Conservation (phyloP, 2,888 invertebrate species). For the Lucinisca nassula region DNA sequence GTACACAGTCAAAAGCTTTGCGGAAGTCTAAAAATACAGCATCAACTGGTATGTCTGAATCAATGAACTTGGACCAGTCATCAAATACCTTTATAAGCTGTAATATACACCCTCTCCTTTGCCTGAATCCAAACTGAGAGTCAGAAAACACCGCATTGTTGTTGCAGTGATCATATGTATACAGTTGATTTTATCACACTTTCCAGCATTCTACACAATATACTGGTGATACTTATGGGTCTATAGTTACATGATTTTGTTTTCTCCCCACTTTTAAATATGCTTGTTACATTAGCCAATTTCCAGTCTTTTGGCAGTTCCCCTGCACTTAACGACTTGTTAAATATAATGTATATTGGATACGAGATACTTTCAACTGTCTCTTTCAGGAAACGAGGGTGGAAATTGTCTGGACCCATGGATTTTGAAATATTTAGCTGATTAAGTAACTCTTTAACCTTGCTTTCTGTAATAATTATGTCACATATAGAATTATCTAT, state of each 20-base stretch:
- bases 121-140: no score
- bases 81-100: no score
- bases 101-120: no score
- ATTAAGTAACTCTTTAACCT: not conserved
- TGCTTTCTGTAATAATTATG: not conserved
- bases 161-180: no score
- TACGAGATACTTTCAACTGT: not conserved
- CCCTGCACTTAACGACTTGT: not conserved
- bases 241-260: slow-evolving; percentile 28
- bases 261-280: slow-evolving; percentile 25
- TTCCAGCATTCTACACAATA: no score
- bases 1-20: no score
- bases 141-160: no score
- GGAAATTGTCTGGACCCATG: slow-evolving; percentile 13
- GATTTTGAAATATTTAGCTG: slow-evolving; percentile 12
- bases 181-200: not conserved
- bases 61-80: no score
- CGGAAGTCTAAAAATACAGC: no score
- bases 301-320: slow-evolving; percentile 18
- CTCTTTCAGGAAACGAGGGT: slow-evolving; percentile 13
- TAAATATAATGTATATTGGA: not conserved
- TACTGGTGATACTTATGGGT: slow-evolving; percentile 8
- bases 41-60: no score
- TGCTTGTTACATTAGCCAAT: slow-evolving; percentile 10
- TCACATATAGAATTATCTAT: no score